A percentile compares a stretch with the other conserved stretches of the same genome.
phyloP scores from a whole-genome alignment of 2,888 invertebrate genomes.

The Dasypolia templi region DNA sequence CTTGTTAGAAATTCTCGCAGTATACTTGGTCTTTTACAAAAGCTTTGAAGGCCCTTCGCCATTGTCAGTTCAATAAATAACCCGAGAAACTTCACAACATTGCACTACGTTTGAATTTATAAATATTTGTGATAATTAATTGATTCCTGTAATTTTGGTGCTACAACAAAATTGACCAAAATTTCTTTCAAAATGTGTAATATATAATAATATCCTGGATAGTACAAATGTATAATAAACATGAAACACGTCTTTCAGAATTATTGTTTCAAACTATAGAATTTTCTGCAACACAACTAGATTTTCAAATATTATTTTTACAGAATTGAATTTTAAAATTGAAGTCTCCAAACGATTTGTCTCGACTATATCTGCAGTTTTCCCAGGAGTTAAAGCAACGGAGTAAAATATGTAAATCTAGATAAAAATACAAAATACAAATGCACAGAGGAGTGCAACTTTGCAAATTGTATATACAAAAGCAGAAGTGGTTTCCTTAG shows the following conservation, averaged over 20 bases:
- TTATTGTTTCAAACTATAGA: neutral
- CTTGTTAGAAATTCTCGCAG: constrained; percentile 20
- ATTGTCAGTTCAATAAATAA: constrained; percentile 24
- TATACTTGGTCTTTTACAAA: constrained; percentile 21
- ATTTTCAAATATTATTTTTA: constrained; percentile 4
- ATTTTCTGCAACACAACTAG: neutral
- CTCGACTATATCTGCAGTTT: constrained; percentile 27
- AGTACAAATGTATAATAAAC: too few relatives aligned
- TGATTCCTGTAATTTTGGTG: neutral
- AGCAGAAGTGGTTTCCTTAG: constrained; percentile 41
- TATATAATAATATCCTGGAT: too few relatives aligned
- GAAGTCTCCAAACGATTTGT: constrained; percentile 27
- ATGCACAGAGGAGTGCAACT: constrained; percentile 23
- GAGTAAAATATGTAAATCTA: constrained; percentile 54
- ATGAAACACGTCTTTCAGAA: neutral
- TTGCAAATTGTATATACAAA: constrained; percentile 50
- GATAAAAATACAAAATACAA: constrained; percentile 46
- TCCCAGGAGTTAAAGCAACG: constrained; percentile 36
- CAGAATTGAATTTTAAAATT: constrained; percentile 40
- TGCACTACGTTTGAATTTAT: constrained; percentile 1
- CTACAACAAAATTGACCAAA: neutral
- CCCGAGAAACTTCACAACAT: constrained; percentile 3
- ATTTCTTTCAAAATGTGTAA: neutral
- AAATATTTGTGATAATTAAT: constrained; percentile 2
- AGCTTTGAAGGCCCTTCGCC: constrained; percentile 7